Base-by-base conservation (phyloP, 2,113 vertebrate species). In the Oenanthe oenanthe region DNA sequence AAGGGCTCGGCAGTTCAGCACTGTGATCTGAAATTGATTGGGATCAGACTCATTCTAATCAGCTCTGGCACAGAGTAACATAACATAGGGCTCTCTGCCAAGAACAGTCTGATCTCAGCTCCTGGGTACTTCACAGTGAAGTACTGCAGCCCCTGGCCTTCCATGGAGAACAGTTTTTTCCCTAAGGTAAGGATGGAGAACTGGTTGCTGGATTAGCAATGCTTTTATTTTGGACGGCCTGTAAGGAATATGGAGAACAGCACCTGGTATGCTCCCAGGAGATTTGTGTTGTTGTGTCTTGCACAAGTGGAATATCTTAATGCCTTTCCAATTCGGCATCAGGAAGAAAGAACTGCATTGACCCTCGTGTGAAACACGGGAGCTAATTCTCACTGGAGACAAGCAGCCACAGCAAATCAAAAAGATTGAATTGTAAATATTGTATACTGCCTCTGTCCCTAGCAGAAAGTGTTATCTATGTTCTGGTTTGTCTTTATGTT, bases 1-100 rank as follows among this genome's bases (percentile, higher is more conserved):
- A 95, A 95, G 67, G 42, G 28, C 85, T 94, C 47, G 14, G 75
- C 88, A 95, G 66, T 78, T 95, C 76, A 68, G 72, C 65, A 71
- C 60, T 88, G 79, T 93, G 85, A 93, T 92, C 82, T 86, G 68
- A 95, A 94, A 90, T 90, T 95, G 88, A 86, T 94, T 96, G 83
- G 54, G 51, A 96, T 93, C 94, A 82, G 77, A 54, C 51, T 94
- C 61, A 88, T 51, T 85, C 88, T 92, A 92, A 97, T 96, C 89
- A 97, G 71, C 60, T 80, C 68, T 90, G 79, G 85, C 88, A 95
- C 53, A 90, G 62, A 95, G 60, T 53, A 88, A 67, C 56, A 71
- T 13, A 93, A 82, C 60, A 72, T 2, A 54, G 65, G 94, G 93
- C 80, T 34, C 77, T 88, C 67, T 95, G 92, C 96, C 93, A 96